Conservation (phyloP, 35 echinoderm and acorn worm species). For the Anneissia japonica region DNA sequence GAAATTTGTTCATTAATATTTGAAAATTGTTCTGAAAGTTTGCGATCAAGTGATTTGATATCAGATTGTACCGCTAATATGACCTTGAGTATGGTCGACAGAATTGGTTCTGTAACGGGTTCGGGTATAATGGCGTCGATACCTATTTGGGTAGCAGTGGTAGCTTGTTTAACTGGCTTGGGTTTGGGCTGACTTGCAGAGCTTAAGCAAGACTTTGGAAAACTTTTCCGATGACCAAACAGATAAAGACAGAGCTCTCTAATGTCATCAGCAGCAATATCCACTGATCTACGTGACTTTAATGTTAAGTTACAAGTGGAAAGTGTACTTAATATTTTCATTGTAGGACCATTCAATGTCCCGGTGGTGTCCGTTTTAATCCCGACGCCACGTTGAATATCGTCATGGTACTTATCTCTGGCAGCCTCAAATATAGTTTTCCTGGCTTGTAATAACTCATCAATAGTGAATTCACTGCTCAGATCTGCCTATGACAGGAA, state of each 20-base stretch:
- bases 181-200: too few relatives aligned
- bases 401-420: not conserved
- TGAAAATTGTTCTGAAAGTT: too few relatives aligned
- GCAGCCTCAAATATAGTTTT: not conserved
- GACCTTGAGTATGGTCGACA: too few relatives aligned
- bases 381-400: not conserved
- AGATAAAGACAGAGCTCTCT: not conserved
- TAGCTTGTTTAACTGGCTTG: too few relatives aligned
- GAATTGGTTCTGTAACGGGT: too few relatives aligned
- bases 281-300: not conserved
- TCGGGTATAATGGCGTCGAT: too few relatives aligned
- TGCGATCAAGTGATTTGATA: too few relatives aligned
- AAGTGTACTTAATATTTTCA: not conserved
- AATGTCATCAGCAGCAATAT: not conserved
- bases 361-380: not conserved
- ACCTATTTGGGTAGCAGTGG: too few relatives aligned
- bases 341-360: not conserved
- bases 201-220: not conserved
- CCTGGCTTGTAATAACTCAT: not conserved
- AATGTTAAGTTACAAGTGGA: not conserved
- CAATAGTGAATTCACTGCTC: not conserved
- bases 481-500: not conserved
- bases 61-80: too few relatives aligned
- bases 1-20: too few relatives aligned
- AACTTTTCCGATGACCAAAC: not conserved